Conservation (phyloP, 1,140 invertebrate genomes). For the Papilio machaon region DNA sequence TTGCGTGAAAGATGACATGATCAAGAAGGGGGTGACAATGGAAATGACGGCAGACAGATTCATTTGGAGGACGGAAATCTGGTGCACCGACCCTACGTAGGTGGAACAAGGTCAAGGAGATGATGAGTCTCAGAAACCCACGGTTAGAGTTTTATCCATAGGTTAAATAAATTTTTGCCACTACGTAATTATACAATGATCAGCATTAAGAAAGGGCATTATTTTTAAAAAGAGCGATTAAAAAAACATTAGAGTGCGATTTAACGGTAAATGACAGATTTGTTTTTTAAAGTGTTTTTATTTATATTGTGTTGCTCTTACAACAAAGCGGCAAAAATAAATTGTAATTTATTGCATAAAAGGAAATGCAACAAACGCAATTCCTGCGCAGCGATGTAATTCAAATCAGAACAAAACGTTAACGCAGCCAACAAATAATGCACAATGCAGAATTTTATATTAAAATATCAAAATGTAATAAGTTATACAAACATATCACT, state of each 20-base stretch:
- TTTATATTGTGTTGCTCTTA: neutral
- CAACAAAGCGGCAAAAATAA: conserved; percentile 10
- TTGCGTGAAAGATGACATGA: no score
- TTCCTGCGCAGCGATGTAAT: conserved; percentile 43
- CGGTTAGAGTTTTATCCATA: neutral
- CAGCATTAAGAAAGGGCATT: no score
- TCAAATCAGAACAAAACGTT: conserved; percentile 53
- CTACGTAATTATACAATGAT: no score
- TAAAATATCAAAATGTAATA: conserved; percentile 3
- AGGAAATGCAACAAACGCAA: conserved; percentile 29
- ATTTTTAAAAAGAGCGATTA: neutral
- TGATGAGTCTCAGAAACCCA: no score
- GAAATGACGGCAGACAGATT: no score
- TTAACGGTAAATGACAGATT: neutral
- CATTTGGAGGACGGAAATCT: no score
- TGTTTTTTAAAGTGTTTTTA: neutral
- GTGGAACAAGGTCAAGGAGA: no score
- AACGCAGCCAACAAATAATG: conserved; percentile 50
- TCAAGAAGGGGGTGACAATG: no score
- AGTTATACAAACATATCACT: neutral
- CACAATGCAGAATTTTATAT: conserved; percentile 39
- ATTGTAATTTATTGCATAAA: conserved; percentile 23
- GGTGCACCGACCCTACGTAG: no score
- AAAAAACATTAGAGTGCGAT: neutral
- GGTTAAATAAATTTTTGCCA: neutral